phyloP scores from a whole-genome alignment of 2,888 invertebrate genomes.

The Nymphalis urticae region DNA sequence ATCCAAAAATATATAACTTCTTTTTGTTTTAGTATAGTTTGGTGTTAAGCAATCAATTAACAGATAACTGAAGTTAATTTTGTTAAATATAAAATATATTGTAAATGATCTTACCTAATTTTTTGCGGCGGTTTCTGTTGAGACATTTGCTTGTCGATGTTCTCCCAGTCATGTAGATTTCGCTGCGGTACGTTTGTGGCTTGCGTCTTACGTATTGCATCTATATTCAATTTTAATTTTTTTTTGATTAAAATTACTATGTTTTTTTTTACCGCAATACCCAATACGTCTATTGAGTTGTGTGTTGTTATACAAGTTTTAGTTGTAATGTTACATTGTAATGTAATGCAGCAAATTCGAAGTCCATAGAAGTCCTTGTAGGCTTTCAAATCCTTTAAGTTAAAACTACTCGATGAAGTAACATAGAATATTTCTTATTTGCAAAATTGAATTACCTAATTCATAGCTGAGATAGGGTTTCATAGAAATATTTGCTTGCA shows the following conservation, averaged over 20 bases:
- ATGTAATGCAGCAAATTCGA: too few relatives aligned
- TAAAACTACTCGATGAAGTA: too few relatives aligned
- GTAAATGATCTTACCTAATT: constrained; percentile 53
- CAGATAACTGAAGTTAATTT: neutral
- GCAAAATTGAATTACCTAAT: constrained; percentile 71
- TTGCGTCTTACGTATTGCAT: constrained; percentile 70
- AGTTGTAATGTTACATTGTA: too few relatives aligned
- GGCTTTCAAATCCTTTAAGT: too few relatives aligned
- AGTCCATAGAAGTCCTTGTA: too few relatives aligned
- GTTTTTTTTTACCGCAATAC: too few relatives aligned
- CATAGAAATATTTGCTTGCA: constrained; percentile 83
- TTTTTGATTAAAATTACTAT: too few relatives aligned
- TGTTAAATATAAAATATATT: neutral
- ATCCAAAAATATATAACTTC: too few relatives aligned
- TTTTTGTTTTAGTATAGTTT: neutral
- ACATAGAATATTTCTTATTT: too few relatives aligned
- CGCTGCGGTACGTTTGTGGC: constrained; percentile 65
- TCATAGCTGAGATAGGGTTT: constrained; percentile 88
- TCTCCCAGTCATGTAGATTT: constrained; percentile 76
- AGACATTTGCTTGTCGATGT: constrained; percentile 65
- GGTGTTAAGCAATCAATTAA: neutral
- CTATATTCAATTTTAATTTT: too few relatives aligned
- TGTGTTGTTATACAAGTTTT: too few relatives aligned
- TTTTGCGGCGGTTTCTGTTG: constrained; percentile 54
- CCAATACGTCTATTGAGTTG: too few relatives aligned